Conservation (phyloP, 2,888 invertebrate species). For the Melipona beecheii region DNA sequence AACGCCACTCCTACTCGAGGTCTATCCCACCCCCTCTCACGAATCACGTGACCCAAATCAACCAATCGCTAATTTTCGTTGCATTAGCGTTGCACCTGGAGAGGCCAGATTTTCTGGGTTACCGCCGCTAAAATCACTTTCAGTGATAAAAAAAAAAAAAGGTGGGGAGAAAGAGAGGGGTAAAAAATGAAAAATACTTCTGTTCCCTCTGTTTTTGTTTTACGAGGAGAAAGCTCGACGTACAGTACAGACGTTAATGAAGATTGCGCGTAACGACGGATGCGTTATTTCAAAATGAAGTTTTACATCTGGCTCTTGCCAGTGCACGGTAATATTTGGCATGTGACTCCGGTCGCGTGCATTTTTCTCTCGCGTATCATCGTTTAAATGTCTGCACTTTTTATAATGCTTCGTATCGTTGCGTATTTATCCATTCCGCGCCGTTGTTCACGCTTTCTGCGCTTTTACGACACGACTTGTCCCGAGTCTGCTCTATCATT, state of each 20-base stretch:
- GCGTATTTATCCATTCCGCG: neutral
- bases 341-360: conserved; percentile 6
- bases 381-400: neutral
- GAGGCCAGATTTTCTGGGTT: too few species aligned
- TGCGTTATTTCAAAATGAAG: conserved; percentile 12
- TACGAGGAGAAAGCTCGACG: conserved; percentile 20
- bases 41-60: too few species aligned
- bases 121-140: too few species aligned
- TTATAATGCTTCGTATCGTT: neutral
- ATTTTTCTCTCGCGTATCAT: neutral
- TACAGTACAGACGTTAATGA: conserved; percentile 54
- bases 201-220: conserved; percentile 11
- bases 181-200: neutral
- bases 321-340: neutral
- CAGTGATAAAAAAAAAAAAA: neutral
- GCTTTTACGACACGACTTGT: neutral
- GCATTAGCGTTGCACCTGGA: too few species aligned
- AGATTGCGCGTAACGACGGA: conserved; percentile 52
- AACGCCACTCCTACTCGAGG: too few species aligned
- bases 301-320: neutral
- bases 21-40: too few species aligned
- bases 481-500: neutral
- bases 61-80: too few species aligned
- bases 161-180: neutral
- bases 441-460: neutral